Base-by-base conservation (phyloP, 1,140 invertebrate species). In the Meteorus sp. region DNA sequence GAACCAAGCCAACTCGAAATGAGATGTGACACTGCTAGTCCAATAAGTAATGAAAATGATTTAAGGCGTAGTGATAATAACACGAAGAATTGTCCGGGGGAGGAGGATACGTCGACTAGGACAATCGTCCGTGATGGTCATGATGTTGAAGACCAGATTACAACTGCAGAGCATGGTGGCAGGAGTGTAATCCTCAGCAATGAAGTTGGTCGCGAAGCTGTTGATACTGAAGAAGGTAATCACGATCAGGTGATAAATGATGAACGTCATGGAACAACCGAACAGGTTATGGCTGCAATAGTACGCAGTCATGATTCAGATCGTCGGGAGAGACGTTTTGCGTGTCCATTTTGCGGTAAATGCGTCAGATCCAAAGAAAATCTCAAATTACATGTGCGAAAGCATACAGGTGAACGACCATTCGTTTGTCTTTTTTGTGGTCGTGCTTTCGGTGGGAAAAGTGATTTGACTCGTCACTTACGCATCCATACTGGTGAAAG, bases 291-390 rank as follows among this genome's bases (percentile, higher is more conserved):
- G 47, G 67, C 68, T 3, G 50, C 35, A 29, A 63, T 72, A 15
- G 70, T 71, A 8, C 61, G 70, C 0, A 56, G 60, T 20, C 67
- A 60, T 55, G 77, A 75, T 19, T 65, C 68, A 8, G 76, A 80
- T 39, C 60, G 75, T 31, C 73, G 77, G 43, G 81, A 83, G 31
- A 73, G 80, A 1, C 81, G 88, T 50, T 93, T 93, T 70, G 89
- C 91, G 3, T 94, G 92, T 72, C 91, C 91, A 1, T 93, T 93
- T 67, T 94, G 92, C 72, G 90, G 91, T 43, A 94, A 94, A 73
- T 92, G 90, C 68, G 92, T 95, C 3, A 82, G 91, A 19, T 92
- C 90, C 5, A 92, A 93, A 72, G 91, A 93, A 77, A 94, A 94
- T 71, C 80, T 95, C 13, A 93, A 94, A 74, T 77, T 93, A 44